Base-by-base conservation (phyloP, 2,888 invertebrate genomes). In the Carabus problematicus region DNA sequence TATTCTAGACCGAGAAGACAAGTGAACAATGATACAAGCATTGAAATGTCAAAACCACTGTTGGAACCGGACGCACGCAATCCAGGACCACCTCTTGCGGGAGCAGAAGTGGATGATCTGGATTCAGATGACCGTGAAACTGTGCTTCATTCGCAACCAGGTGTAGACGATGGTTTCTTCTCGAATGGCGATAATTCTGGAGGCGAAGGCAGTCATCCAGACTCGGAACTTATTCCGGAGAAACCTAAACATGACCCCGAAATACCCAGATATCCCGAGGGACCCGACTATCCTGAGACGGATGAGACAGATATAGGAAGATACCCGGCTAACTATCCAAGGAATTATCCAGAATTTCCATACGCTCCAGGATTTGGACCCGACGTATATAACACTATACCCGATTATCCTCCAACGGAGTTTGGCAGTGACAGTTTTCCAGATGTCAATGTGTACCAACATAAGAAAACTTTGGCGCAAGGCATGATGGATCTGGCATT, bases 401-500 rank as follows among this genome's bases (percentile, higher is more conserved):
- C 72, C 54, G 77, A 78, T 70, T 55, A 76, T 1, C 55, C 66
- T 18, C 56, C 66, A 11, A 42, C 71, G 41, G 62, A 74, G 71
- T 67, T 74, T 56, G 74, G 75, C 8, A 70, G 72, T 7, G 70
- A 75, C 67, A 79, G 82, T 8, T 82, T 87, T 55, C 90, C 91
- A 2, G 92, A 94, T 79, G 87, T 93, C 29, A 95, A 95, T 82
- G 87, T 92, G 1, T 95, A 95, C 81, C 93, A 94, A 75, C 93
- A 94, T 74, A 94, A 94, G 80, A 95, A 95, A 80, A 94, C 93
- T 12, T 83, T 95, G 40, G 94, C 95, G 0, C 94, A 95, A 77
- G 95, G 95, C 4, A 94, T 95, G 94, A 93, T 95, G 93, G 95
- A 95, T 80, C 83, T 95, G 72, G 95, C 95, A 0, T 82, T 95